These are phyloP conservation scores for Spatulosminthurus flaviceps DNA, from an alignment of 2,888 invertebrate species.

Conservation along the genomic window DNA sequence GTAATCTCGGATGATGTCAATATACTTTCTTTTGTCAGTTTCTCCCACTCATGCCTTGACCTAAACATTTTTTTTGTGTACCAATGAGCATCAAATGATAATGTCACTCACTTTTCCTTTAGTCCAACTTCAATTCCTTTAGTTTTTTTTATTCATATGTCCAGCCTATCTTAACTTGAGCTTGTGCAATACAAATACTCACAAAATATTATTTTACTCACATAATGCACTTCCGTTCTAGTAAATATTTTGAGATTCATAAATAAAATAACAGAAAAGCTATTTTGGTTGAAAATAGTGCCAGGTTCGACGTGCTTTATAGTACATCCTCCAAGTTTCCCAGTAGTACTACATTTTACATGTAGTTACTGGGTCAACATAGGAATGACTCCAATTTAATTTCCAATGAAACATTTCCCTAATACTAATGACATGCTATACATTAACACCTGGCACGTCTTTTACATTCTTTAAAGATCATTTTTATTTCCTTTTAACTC, in stretches of 20 bases:
- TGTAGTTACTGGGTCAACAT: neutral
- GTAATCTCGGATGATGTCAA: constrained; percentile 8
- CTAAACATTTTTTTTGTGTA: too few species aligned
- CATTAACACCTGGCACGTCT: too few species aligned
- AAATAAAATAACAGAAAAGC: neutral
- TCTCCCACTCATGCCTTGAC: neutral
- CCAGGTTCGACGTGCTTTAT: neutral
- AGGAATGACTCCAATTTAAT: too few species aligned
- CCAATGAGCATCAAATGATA: too few species aligned
- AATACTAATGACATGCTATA: too few species aligned
- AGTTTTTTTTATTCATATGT: neutral
- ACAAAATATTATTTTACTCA: neutral
- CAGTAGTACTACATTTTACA: neutral
- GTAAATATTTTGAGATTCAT: neutral
- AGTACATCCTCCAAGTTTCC: too few species aligned
- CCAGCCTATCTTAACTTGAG: neutral
- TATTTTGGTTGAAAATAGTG: neutral
- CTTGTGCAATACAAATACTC: too few species aligned
- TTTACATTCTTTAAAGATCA: too few species aligned
- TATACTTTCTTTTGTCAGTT: neutral
- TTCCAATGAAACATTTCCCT: too few species aligned
- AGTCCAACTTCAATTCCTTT: too few species aligned
- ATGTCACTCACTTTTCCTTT: neutral
- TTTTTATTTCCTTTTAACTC: too few species aligned
- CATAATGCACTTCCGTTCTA: neutral